Evolutionary conservation across 2,888 invertebrate genomes (phyloP).

Genomic region (Busseola fusca): DNA sequence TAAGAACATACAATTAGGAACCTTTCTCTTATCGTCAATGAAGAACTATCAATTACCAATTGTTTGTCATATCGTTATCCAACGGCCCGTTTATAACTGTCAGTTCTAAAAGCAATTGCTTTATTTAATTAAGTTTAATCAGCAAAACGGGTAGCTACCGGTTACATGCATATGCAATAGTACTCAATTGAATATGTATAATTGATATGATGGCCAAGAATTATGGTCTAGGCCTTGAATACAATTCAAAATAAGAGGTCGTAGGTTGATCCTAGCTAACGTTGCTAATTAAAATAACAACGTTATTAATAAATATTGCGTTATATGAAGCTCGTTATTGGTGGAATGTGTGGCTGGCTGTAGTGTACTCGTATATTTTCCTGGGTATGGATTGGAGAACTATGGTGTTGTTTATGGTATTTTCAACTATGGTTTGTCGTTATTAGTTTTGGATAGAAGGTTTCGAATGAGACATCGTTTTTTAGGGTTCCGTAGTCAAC

Average conservation of each 20-base stretch:
- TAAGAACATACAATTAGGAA: not conserved
- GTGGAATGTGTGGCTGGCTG: slow-evolving; percentile 7
- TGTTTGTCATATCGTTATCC: slow-evolving; percentile 50
- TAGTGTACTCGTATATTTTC: slow-evolving; percentile 15
- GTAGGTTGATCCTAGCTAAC: slow-evolving; percentile 42
- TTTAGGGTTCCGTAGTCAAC: no score
- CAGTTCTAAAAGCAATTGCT: slow-evolving; percentile 45
- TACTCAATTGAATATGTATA: slow-evolving; percentile 56
- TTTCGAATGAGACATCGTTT: no score
- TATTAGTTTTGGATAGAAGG: not conserved
- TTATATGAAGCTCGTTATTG: slow-evolving; percentile 37
- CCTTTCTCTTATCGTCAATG: slow-evolving; percentile 24
- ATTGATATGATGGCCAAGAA: slow-evolving; percentile 43
- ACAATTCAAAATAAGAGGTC: slow-evolving; percentile 53
- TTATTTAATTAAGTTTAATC: slow-evolving; percentile 60
- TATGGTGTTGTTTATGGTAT: not conserved
- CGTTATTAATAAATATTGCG: slow-evolving; percentile 44
- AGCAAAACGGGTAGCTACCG: slow-evolving; percentile 50
- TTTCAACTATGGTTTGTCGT: not conserved
- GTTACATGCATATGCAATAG: slow-evolving; percentile 51
- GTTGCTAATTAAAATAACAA: slow-evolving; percentile 47
- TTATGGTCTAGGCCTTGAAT: slow-evolving; percentile 45
- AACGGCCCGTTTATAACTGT: slow-evolving; percentile 42
- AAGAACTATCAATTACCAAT: slow-evolving; percentile 37
- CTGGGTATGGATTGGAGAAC: not conserved